Base-by-base conservation (phyloP, 2,113 vertebrate genomes). In the Bothrops jararaca region DNA sequence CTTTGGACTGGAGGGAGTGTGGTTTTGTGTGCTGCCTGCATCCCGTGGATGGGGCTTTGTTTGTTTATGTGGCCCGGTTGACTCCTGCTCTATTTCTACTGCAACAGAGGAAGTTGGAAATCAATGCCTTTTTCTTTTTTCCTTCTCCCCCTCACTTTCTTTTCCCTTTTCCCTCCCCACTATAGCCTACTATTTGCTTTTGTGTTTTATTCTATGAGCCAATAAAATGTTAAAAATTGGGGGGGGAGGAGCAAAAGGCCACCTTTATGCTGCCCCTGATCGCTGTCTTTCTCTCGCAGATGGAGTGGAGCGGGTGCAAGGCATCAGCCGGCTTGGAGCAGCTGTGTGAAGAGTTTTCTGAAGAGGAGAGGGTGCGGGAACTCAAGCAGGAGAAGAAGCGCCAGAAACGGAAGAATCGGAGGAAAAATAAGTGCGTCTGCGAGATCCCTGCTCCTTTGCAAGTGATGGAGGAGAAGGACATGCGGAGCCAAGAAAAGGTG, bases 331-430 rank as follows among this genome's bases (percentile, higher is more conserved):
- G 11, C 95, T 99, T 99, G 91, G 99, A 99, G 95, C 99, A 99
- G 97, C 98, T 99, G 94, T 99, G 99, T 23, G 99, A 99, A 95
- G 99, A 99, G 93, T 98, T 99, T 91, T 99, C 99, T 6, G 98
- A 99, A 96, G 99, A 99, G 92, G 99, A 99, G 96, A 97, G 98
- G 92, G 99, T 98, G 91, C 98, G 98, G 96, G 99, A 99, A 95
- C 98, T 99, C 9, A 99, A 99, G 93, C 99, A 99, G 95, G 99
- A 99, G 98, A 99, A 99, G 97, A 99, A 99, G 95, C 98, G 99
- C 90, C 99, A 99, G 95, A 99, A 99, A 93, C 97, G 99, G 34
- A 99, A 99, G 97, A 99, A 99, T 92, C 97, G 99, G 20, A 97
- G 99, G 96, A 99, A 99, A 98, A 99, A 99, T 96, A 99, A 99